These are phyloP conservation scores for Athrips mouffetella DNA, from an alignment of 2,888 invertebrate species.

Conservation along the genomic window DNA sequence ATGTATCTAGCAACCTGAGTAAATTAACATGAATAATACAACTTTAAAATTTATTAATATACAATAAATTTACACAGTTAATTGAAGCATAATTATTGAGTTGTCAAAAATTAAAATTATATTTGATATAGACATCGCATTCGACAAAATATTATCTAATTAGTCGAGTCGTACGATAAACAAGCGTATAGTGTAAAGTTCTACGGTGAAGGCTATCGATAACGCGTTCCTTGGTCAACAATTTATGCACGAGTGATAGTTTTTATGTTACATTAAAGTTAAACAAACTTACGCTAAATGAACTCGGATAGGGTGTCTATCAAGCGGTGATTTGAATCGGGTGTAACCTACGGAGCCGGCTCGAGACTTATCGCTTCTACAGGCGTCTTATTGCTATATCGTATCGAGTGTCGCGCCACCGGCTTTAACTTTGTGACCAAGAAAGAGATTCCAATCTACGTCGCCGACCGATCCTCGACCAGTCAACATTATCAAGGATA, in stretches of 20 bases:
- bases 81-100: conserved; percentile 60
- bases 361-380: conserved; percentile 17
- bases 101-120: conserved; percentile 57
- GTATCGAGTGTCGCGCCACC: conserved; percentile 22
- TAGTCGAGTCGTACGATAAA: conserved; percentile 57
- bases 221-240: conserved; percentile 56
- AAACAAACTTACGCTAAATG: conserved; percentile 43
- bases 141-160: conserved; percentile 43
- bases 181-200: conserved; percentile 49
- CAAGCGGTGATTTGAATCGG: conserved; percentile 52
- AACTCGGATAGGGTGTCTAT: conserved; percentile 51
- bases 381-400: conserved; percentile 23
- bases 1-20: conserved; percentile 69
- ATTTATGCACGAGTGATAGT: conserved; percentile 53
- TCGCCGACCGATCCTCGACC: no score
- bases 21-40: conserved; percentile 66
- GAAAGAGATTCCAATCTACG: conserved; percentile 24
- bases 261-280: conserved; percentile 43
- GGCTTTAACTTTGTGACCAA: conserved; percentile 25
- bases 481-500: no score
- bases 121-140: conserved; percentile 53
- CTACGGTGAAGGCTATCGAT: conserved; percentile 57
- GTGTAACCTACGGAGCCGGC: conserved; percentile 40
- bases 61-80: conserved; percentile 66
- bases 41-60: conserved; percentile 65